A percentile compares a stretch with the other conserved stretches of the same genome.
Evolutionary conservation across 2,797 vertebrate genomes (phyloP).

Genomic region (Cuniculus paca): DNA sequence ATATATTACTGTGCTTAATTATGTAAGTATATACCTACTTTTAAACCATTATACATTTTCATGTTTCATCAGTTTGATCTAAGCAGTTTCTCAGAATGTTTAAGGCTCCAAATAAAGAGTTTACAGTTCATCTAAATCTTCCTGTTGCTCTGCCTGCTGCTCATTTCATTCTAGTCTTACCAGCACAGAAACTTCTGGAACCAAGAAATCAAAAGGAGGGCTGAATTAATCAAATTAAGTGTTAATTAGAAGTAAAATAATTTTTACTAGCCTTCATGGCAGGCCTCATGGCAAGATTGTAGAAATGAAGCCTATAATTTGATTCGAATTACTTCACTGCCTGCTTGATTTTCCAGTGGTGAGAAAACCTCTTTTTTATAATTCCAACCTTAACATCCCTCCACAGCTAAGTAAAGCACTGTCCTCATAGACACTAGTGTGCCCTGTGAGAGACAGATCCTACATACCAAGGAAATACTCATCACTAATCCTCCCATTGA

Average conservation of each 20-base stretch:
- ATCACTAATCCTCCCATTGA: neutral
- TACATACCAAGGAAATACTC: neutral
- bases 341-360: neutral
- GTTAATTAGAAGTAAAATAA: slow-evolving; percentile 27
- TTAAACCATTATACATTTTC: neutral
- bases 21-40: neutral
- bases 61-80: neutral
- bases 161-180: neutral
- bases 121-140: neutral
- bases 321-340: neutral
- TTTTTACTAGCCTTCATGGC: neutral
- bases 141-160: neutral
- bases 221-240: neutral
- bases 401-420: too few species aligned
- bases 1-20: neutral
- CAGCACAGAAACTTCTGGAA: neutral
- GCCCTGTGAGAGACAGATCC: neutral
- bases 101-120: neutral
- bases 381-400: neutral
- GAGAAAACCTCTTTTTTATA: neutral
- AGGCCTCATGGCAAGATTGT: neutral
- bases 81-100: neutral
- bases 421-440: neutral
- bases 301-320: neutral
- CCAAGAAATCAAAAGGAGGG: neutral